Percentiles rank a stretch among this genome's conserved stretches.
Conservation (phyloP, 2,113 vertebrate genomes). For the Labeo rohita region DNA sequence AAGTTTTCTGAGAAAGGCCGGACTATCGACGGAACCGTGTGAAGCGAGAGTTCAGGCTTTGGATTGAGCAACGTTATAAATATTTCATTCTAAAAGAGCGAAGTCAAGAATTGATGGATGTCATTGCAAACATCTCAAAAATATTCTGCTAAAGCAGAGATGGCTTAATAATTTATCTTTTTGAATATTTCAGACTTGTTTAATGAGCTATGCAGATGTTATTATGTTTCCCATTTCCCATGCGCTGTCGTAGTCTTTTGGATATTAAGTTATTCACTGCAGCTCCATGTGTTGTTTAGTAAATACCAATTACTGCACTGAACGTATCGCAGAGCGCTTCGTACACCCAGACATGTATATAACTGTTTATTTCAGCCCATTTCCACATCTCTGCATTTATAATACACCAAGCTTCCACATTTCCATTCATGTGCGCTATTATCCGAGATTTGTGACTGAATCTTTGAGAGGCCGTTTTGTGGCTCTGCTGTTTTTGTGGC, state of each 20-base stretch:
- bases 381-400: slow-evolving; percentile 44
- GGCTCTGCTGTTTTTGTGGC: neutral
- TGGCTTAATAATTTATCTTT: slow-evolving; percentile 64
- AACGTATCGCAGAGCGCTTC: neutral
- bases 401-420: slow-evolving; percentile 45
- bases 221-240: slow-evolving; percentile 34
- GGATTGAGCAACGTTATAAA: slow-evolving; percentile 32
- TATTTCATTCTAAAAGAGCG: slow-evolving; percentile 29
- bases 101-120: slow-evolving; percentile 59
- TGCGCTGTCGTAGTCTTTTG: neutral
- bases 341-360: slow-evolving; percentile 41
- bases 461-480: neutral
- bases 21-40: slow-evolving; percentile 6
- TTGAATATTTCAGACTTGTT: slow-evolving; percentile 52
- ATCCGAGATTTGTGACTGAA: slow-evolving; percentile 37
- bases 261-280: slow-evolving; percentile 24
- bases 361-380: slow-evolving; percentile 31
- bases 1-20: slow-evolving; percentile 30
- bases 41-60: neutral
- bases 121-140: slow-evolving; percentile 51
- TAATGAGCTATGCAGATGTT: slow-evolving; percentile 59
- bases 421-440: slow-evolving; percentile 45
- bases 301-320: slow-evolving; percentile 35
- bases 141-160: slow-evolving; percentile 63
- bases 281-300: slow-evolving; percentile 53